These are phyloP conservation scores for Felis chaus DNA, from an alignment of 2,113 vertebrate species.

Conservation along the genomic window DNA sequence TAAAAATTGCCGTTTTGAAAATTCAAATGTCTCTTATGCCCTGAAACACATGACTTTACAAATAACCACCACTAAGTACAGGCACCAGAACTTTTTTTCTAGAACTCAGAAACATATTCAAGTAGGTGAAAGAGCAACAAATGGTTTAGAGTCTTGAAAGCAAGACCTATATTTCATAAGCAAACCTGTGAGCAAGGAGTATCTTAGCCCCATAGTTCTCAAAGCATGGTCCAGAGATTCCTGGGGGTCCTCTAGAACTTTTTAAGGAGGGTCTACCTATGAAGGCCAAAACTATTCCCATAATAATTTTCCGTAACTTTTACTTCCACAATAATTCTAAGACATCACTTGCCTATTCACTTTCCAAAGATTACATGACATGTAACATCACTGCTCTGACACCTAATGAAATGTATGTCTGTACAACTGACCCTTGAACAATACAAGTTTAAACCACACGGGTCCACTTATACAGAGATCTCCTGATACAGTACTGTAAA, in stretches of 20 bases:
- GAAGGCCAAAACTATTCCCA: neutral
- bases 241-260: neutral
- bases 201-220: neutral
- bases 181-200: neutral
- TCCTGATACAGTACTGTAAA: neutral
- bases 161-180: neutral
- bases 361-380: neutral
- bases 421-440: neutral
- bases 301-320: neutral
- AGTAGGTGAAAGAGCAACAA: neutral
- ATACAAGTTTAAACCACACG: neutral
- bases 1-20: neutral
- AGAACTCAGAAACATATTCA: neutral
- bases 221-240: neutral
- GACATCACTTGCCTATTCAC: neutral
- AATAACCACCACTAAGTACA: neutral
- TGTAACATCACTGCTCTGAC: neutral
- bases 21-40: neutral
- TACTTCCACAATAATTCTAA: neutral
- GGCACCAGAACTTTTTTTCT: neutral
- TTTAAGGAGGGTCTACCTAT: neutral
- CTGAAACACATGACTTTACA: neutral
- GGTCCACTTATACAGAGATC: neutral
- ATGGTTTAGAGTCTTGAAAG: neutral
- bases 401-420: neutral